Evolutionary conservation across 2,113 vertebrate genomes (phyloP).

Genomic region (Geothlypis trichas): DNA sequence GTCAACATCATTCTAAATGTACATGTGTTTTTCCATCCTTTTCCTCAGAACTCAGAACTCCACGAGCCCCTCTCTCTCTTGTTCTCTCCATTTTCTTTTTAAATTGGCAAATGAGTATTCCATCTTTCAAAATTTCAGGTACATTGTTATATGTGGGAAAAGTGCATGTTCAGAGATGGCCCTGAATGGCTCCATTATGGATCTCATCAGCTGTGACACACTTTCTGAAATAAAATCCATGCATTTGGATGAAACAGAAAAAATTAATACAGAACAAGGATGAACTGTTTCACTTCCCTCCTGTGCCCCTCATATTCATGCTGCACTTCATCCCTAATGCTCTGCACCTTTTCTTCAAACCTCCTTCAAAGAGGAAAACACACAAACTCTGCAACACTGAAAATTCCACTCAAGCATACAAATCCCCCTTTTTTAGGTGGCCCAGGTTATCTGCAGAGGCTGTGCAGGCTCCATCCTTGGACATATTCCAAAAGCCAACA

Average conservation of each 20-base stretch:
- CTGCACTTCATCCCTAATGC: background rate
- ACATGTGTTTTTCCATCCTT: background rate
- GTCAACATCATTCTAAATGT: background rate
- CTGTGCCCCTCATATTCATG: fast-evolving
- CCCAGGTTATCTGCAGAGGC: background rate
- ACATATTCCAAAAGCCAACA: background rate
- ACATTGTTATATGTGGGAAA: background rate
- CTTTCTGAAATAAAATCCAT: background rate
- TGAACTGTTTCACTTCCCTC: background rate
- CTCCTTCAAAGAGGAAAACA: background rate
- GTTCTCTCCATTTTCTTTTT: background rate
- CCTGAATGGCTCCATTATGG: background rate
- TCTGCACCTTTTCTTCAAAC: background rate
- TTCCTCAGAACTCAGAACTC: background rate
- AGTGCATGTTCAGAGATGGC: background rate
- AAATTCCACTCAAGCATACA: background rate
- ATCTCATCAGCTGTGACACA: background rate
- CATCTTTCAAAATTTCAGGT: background rate
- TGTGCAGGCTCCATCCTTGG: background rate
- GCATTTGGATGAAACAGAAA: background rate
- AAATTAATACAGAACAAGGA: background rate
- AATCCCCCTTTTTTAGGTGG: fast-evolving
- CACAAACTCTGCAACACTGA: background rate
- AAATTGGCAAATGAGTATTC: slow-evolving; percentile 21
- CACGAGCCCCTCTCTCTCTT: background rate